Evolutionary conservation across 2,113 vertebrate genomes (phyloP), one percentile per base, ranked within the genome.

Genomic region (Grammatotria lemairii): DNA sequence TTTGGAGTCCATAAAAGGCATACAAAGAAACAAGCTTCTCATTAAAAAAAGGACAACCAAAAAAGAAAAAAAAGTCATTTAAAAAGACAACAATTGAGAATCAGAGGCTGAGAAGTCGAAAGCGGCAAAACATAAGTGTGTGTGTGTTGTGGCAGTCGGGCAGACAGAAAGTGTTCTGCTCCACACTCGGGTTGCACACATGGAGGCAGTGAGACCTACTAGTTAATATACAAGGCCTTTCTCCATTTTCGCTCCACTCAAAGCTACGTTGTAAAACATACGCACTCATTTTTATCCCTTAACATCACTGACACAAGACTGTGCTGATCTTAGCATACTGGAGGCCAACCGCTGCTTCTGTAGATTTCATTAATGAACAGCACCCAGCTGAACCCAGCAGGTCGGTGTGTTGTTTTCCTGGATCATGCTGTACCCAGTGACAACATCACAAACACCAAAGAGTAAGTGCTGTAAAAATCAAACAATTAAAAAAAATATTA

Each of bases 1-100:
- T 95, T 95, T 91, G 86, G 87, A 93, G 89, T 96, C 86, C 90
- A 90, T 94, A 93, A 92, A 95, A 96, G 95, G 94, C 95, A 92
- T 94, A 92, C 81, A 89, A 95, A 94, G 84, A 89, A 95, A 91
- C 86, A 80, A 88, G 87, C 81, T 85, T 93, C 86, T 85, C 86
- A 63, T 88, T 75, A 87, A 93, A 94, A 94, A 94, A 87, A 88
- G 75, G 63, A 85, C 58, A 87, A 84, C 60, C 80, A 73, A 87
- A 53, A 85, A 87, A 91, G 90, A 84, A 65, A 85, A 47, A 85
- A 86, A 92, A 91, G 49, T 80, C 17, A 51, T 92, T 51, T 83
- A 28, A 82, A 90, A 86, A 80, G 87, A 91, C 82, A 82, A 63
- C 57, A 68, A 85, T 57, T 21, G 28, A 86, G 75, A 89, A 82